Percentiles rank a stretch among this genome's conserved stretches.
Evolutionary conservation across 1,140 invertebrate species (phyloP).

Genomic region (Doryteuthis pealeii): DNA sequence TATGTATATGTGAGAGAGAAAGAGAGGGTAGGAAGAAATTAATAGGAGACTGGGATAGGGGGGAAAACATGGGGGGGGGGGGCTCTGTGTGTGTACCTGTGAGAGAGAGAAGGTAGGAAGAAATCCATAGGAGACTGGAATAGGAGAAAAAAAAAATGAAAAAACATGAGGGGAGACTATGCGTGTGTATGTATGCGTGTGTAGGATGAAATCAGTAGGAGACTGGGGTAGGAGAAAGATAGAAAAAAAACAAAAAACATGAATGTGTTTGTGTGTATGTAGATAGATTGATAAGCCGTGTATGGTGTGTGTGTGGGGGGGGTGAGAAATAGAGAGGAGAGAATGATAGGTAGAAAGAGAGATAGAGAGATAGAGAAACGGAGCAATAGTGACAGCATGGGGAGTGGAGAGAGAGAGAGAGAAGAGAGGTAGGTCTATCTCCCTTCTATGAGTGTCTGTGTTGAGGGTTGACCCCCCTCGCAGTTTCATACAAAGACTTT

Average conservation of each 20-base stretch:
- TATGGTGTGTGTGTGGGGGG: too few relatives aligned
- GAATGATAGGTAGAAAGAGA: too few relatives aligned
- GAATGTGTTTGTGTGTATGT: neutral
- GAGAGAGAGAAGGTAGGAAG: neutral
- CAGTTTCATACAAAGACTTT: conserved; percentile 79
- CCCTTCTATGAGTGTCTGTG: neutral
- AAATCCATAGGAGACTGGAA: neutral
- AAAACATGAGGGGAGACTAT: neutral
- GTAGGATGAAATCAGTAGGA: too few relatives aligned
- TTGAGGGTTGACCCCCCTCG: neutral
- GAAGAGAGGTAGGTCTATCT: too few relatives aligned
- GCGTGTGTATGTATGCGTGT: neutral
- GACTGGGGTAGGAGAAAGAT: neutral
- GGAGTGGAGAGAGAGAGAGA: too few relatives aligned
- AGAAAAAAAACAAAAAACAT: neutral
- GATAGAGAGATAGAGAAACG: too few relatives aligned
- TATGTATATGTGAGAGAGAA: neutral
- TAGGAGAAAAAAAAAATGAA: neutral
- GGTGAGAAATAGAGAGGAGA: too few relatives aligned
- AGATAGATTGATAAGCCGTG: too few relatives aligned
- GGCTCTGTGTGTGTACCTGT: neutral
- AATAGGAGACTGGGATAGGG: neutral
- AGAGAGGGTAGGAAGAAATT: neutral
- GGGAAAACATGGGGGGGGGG: neutral
- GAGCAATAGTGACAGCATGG: too few relatives aligned